A percentile compares a stretch with the other conserved stretches of the same genome.
Conservation (phyloP, 2,888 invertebrate genomes). For the Alviniconcha strummeri region DNA sequence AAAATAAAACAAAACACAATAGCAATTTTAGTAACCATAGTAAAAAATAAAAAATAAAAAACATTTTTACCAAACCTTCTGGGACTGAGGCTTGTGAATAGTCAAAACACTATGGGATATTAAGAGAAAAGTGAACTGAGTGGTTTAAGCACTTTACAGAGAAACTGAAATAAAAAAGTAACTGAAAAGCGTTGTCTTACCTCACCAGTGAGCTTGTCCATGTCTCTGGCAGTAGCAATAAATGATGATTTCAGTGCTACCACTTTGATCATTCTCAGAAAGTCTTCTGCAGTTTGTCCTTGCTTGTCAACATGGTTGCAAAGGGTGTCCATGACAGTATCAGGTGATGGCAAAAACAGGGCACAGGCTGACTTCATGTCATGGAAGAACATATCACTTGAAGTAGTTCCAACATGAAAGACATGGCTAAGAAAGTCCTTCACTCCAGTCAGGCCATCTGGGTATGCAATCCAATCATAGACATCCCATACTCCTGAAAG, state of each 20-base stretch:
- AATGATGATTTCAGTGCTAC: background rate
- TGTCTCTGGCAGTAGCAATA: background rate
- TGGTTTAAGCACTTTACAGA: too few species aligned
- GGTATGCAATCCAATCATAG: constrained; percentile 18
- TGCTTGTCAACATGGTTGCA: background rate
- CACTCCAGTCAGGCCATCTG: background rate
- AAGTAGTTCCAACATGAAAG: background rate
- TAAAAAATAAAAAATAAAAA: too few species aligned
- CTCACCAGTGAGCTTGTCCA: background rate
- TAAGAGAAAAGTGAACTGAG: too few species aligned
- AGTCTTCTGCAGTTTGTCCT: background rate
- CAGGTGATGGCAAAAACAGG: constrained; percentile 7
- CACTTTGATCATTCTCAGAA: background rate
- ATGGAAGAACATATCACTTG: background rate
- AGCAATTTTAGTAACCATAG: too few species aligned
- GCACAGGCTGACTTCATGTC: background rate
- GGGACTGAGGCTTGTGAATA: too few species aligned
- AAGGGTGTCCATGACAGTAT: background rate
- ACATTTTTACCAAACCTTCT: too few species aligned
- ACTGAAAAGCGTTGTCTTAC: too few species aligned
- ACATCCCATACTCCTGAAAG: constrained; percentile 7
- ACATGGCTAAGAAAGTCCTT: background rate
- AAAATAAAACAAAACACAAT: too few species aligned
- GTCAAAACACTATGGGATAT: too few species aligned
- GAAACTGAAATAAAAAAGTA: too few species aligned